A percentile compares a stretch with the other conserved stretches of the same genome.
Conservation (phyloP, 2,113 vertebrate species). For the Oreotrochilus melanogaster region DNA sequence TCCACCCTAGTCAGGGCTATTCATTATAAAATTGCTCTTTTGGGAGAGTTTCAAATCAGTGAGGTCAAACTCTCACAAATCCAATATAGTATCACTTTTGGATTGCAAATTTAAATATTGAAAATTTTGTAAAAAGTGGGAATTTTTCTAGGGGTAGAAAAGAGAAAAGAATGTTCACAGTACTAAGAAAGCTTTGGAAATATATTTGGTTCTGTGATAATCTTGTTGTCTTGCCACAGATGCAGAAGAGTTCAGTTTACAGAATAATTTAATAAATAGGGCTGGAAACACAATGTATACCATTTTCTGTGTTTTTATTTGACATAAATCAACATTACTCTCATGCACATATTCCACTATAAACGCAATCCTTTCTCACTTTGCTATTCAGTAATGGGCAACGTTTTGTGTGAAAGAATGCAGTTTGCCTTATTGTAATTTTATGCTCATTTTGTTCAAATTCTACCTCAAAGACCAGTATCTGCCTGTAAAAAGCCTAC, state of each 20-base stretch:
- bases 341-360: not conserved
- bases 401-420: not conserved
- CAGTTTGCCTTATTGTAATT: not conserved
- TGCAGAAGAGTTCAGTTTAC: not conserved
- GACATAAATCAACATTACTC: not conserved
- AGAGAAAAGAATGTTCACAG: not conserved
- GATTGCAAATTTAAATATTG: not conserved
- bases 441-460: not conserved
- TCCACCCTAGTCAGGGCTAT: too few species aligned
- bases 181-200: not conserved
- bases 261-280: not conserved
- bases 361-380: not conserved
- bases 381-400: not conserved
- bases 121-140: accelerated
- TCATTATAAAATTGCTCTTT: too few species aligned
- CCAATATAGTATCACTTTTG: not conserved
- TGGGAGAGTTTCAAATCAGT: too few species aligned
- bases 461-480: not conserved
- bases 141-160: not conserved
- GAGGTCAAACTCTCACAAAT: not conserved
- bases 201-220: not conserved
- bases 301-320: not conserved
- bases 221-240: not conserved
- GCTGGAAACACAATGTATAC: not conserved
- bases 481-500: not conserved